These are phyloP conservation scores for Myotis myotis DNA, from an alignment of 2,797 vertebrate species.

Conservation along the genomic window DNA sequence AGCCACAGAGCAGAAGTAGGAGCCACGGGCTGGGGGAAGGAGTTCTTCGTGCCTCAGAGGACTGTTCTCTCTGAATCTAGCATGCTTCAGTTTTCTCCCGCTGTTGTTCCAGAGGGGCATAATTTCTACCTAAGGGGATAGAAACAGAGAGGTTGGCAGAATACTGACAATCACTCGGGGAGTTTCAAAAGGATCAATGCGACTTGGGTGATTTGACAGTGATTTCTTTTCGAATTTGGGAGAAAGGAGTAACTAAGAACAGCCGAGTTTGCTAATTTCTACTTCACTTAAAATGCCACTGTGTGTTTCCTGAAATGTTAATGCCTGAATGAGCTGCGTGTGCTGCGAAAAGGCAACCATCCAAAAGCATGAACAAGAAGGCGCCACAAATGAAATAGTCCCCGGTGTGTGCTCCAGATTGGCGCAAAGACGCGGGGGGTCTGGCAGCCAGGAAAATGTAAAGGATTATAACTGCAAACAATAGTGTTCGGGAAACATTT, in stretches of 20 bases:
- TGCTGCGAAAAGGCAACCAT: conserved; percentile 17
- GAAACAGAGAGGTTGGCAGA: conserved; percentile 27
- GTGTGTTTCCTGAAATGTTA: conserved; percentile 65
- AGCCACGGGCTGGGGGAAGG: neutral
- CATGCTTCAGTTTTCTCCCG: neutral
- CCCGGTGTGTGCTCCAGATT: neutral
- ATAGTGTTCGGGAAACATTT: conserved; percentile 18
- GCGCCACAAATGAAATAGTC: neutral
- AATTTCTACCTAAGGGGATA: conserved; percentile 16
- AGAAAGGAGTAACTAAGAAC: conserved; percentile 60
- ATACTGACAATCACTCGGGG: neutral
- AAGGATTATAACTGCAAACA: neutral
- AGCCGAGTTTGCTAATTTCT: conserved; percentile 55
- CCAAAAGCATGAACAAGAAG: conserved; percentile 26
- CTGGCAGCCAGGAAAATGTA: neutral
- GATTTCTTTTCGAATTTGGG: conserved; percentile 69
- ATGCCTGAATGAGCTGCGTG: conserved; percentile 55
- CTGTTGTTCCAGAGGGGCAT: neutral
- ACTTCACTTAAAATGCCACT: conserved; percentile 59
- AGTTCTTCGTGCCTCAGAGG: neutral
- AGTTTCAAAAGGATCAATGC: conserved; percentile 48
- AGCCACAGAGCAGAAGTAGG: neutral
- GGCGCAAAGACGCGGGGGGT: neutral
- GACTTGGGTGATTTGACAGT: conserved; percentile 55
- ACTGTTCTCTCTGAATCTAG: neutral